phyloP scores from a whole-genome alignment of 1,140 invertebrate species.

The Diploscapter pachys region DNA sequence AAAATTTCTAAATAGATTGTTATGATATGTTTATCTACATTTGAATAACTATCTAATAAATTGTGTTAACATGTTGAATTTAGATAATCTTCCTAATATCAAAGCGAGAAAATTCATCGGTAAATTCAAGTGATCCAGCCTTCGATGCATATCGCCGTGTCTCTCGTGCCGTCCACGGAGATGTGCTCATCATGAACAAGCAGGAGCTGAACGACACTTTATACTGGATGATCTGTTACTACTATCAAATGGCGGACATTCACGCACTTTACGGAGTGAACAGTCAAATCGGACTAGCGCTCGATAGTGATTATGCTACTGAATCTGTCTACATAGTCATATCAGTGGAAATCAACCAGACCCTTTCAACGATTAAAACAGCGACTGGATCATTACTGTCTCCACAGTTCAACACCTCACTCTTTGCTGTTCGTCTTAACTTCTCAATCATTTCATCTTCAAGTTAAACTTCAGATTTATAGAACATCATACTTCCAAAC shows the following conservation, averaged over 20 bases:
- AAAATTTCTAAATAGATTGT: too few relatives aligned
- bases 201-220: too few relatives aligned
- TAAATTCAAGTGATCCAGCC: background rate
- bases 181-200: slow-evolving; percentile 13
- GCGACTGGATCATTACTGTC: too few relatives aligned
- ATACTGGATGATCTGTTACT: too few relatives aligned
- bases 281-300: too few relatives aligned
- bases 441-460: slow-evolving; percentile 3
- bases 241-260: too few relatives aligned
- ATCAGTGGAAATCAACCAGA: too few relatives aligned
- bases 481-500: slow-evolving; percentile 3
- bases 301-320: background rate
- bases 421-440: background rate
- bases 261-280: too few relatives aligned
- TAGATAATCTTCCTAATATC: slow-evolving; percentile 14
- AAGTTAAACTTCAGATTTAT: background rate
- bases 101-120: background rate
- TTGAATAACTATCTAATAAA: too few relatives aligned
- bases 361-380: too few relatives aligned
- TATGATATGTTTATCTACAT: too few relatives aligned
- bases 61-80: background rate
- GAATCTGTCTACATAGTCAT: background rate
- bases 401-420: too few relatives aligned
- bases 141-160: slow-evolving; percentile 15
- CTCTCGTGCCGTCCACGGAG: slow-evolving; percentile 5